Base-by-base conservation (phyloP, 2,113 vertebrate genomes). In the Pseudopipra pipra region DNA sequence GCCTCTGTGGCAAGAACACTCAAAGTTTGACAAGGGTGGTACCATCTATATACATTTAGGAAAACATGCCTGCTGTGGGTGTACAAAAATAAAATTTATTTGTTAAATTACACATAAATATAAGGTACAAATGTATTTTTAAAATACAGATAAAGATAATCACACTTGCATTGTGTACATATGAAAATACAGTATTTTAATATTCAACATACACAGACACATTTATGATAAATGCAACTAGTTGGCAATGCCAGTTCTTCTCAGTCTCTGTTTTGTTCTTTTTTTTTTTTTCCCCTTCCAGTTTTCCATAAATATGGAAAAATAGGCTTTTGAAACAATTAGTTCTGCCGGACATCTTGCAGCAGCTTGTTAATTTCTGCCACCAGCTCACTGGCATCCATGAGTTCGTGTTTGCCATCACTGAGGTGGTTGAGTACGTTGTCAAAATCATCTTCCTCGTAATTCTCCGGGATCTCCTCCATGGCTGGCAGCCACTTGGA, bases 111-210 rank as follows among this genome's bases (percentile, higher is more conserved):
- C 98, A 99, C 98, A 99, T 99, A 99, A 99, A 99, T 99, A 99
- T 99, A 99, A 99, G 99, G 98, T 99, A 99, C 98, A 99, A 99
- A 99, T 99, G 99, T 99, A 99, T 99, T 99, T 99, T 99, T 99
- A 99, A 99, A 99, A 99, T 99, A 99, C 99, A 99, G 98, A 98
- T 98, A 98, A 98, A 99, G 99, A 98, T 99, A 99, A 99, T 99
- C 99, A 99, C 99, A 98, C 99, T 99, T 98, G 99, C 98, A 98
- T 98, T 98, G 98, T 99, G 99, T 99, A 99, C 99, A 99, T 99
- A 98, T 98, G 98, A 98, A 99, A 99, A 98, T 99, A 99, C 98
- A 98, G 99, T 98, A 98, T 99, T 99, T 98, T 98, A 98, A 99
- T 99, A 99, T 98, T 99, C 99, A 98, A 99, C 99, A 99, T 99